Conservation (phyloP, 2,797 vertebrate species). For the Lutjanus argentimaculatus region DNA sequence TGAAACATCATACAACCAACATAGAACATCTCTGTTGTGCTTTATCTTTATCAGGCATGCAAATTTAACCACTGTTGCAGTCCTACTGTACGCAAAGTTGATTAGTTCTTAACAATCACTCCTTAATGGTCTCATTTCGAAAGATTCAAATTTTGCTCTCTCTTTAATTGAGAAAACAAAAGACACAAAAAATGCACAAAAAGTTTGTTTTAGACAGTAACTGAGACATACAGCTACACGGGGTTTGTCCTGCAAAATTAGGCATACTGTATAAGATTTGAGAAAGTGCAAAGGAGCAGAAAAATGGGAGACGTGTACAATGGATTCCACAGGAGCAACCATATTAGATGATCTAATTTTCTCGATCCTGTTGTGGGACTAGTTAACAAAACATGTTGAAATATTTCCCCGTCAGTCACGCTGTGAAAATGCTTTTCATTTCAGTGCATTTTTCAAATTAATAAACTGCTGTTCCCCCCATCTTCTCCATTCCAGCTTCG, state of each 20-base stretch:
- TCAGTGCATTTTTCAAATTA: constrained; percentile 37
- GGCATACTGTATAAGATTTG: constrained; percentile 1
- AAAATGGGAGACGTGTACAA: constrained; percentile 11
- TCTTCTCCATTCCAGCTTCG: constrained; percentile 32
- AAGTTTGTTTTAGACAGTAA: neutral
- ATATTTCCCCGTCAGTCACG: constrained; percentile 22
- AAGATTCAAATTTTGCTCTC: constrained; percentile 10
- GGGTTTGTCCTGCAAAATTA: constrained; percentile 17
- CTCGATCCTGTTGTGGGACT: constrained; percentile 24
- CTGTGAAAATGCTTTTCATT: constrained; percentile 34
- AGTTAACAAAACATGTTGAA: constrained; percentile 32
- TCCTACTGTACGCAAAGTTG: constrained; percentile 10
- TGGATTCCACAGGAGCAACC: constrained; percentile 19
- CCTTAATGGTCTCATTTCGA: constrained; percentile 12
- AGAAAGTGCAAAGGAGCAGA: constrained; percentile 10
- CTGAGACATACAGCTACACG: neutral
- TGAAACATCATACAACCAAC: neutral
- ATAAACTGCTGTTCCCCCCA: constrained; percentile 24
- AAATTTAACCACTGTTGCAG: neutral
- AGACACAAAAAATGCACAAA: neutral
- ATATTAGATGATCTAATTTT: constrained; percentile 17
- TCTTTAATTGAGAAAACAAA: constrained; percentile 7
- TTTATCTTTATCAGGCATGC: constrained; percentile 10
- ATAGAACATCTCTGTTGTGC: neutral
- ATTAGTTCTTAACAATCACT: constrained; percentile 10